A percentile compares a stretch with the other conserved stretches of the same genome.
Conservation (phyloP, 1,140 invertebrate species). For the Pteromalus puparum region DNA sequence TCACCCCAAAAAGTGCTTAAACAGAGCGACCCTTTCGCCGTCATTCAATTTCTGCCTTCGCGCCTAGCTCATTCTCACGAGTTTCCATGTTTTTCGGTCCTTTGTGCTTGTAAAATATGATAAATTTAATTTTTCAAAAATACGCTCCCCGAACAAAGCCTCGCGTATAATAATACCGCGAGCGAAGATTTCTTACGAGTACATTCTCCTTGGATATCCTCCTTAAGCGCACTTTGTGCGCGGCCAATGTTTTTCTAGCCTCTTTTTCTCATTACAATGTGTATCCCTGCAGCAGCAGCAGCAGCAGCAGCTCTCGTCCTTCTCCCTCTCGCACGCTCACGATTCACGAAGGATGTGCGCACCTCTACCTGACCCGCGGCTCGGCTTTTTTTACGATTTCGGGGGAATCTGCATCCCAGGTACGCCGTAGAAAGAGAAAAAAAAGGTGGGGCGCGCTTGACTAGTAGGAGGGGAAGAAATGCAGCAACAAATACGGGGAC, state of each 20-base stretch:
- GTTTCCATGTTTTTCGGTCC: slow-evolving; percentile 10
- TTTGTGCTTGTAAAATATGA: too few relatives aligned
- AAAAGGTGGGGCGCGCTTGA: slow-evolving; percentile 14
- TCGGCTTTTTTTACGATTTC: slow-evolving; percentile 59
- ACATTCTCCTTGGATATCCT: neutral
- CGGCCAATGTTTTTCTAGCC: neutral
- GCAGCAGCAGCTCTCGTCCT: neutral
- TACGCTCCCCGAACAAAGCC: too few relatives aligned
- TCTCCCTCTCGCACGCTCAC: neutral
- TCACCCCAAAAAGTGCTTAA: slow-evolving; percentile 61
- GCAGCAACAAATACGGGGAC: neutral
- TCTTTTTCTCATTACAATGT: slow-evolving; percentile 4
- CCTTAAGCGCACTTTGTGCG: slow-evolving; percentile 4
- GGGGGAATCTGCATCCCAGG: slow-evolving; percentile 57
- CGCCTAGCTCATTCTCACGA: neutral
- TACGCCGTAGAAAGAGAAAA: slow-evolving; percentile 13
- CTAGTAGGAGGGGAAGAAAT: slow-evolving; percentile 10
- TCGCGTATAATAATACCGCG: neutral
- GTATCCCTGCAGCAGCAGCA: neutral
- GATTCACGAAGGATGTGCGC: slow-evolving; percentile 14
- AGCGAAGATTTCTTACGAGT: neutral
- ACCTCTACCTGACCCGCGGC: slow-evolving; percentile 57
- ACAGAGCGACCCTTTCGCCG: neutral
- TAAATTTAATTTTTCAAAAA: too few relatives aligned
- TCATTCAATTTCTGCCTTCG: neutral